Evolutionary conservation across 2,113 vertebrate genomes (phyloP).

Genomic region (Cebus imitator): DNA sequence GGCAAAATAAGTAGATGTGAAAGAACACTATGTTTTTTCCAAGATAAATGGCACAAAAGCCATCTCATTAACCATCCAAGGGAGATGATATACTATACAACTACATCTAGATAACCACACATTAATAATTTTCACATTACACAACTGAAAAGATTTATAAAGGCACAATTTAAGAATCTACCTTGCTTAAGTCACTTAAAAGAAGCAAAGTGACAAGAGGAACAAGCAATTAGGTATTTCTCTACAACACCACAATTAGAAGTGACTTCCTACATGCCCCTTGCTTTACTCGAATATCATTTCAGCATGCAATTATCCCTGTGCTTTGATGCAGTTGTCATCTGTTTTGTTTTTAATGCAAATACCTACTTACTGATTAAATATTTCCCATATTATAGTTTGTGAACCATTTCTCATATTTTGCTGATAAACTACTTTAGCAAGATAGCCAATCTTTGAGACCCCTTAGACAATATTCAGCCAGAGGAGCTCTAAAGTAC

Average conservation of each 20-base stretch:
- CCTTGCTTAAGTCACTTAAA: conserved; percentile 60
- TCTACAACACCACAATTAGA: conserved; percentile 3
- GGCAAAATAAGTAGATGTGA: conserved; percentile 15
- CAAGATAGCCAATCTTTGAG: not conserved
- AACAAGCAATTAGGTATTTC: conserved; percentile 47
- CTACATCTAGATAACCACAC: conserved; percentile 24
- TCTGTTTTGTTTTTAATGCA: conserved; percentile 53
- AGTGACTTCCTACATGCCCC: not conserved
- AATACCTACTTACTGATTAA: conserved; percentile 31
- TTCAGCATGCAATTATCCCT: conserved; percentile 33
- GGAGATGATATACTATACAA: not conserved
- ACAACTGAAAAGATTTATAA: conserved; percentile 54
- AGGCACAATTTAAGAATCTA: conserved; percentile 48
- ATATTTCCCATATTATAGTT: not conserved
- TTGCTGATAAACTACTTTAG: not conserved
- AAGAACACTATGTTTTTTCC: conserved; percentile 27
- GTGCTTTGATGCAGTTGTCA: conserved; percentile 37
- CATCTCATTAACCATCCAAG: conserved; percentile 45
- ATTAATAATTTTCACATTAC: conserved; percentile 60
- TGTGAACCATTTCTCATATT: conserved; percentile 12
- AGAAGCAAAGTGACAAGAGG: conserved; percentile 46
- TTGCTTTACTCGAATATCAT: conserved; percentile 18
- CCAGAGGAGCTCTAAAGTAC: not conserved
- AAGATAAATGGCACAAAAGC: conserved; percentile 25
- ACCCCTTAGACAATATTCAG: not conserved